Percentiles rank a stretch among this genome's conserved stretches.
Conservation (phyloP, 2,113 vertebrate genomes). For the Chitala chitala region DNA sequence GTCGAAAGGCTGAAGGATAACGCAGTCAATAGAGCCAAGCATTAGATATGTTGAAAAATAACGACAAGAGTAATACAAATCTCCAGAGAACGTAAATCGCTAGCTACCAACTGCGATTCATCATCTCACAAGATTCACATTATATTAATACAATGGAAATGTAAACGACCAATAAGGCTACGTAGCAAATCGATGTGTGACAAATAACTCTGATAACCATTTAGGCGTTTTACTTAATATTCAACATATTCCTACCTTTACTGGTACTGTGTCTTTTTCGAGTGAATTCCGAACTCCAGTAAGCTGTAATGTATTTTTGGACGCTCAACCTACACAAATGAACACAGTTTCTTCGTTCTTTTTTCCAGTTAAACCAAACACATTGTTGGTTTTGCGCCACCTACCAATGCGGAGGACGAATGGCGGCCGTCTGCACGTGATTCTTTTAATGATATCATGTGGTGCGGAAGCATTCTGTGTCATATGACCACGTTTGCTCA, state of each 20-base stretch:
- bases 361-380: not conserved
- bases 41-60: not conserved
- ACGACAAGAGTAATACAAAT: not conserved
- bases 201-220: not conserved
- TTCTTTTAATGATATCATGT: too few relatives aligned
- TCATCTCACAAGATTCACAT: not conserved
- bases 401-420: not conserved
- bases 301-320: not conserved
- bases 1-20: not conserved
- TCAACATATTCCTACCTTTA: conserved; percentile 7
- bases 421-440: not conserved
- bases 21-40: not conserved
- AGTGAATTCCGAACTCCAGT: not conserved
- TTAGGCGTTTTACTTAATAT: not conserved
- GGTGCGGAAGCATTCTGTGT: not conserved
- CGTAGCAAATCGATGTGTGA: not conserved
- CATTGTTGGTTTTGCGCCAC: not conserved
- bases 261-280: not conserved
- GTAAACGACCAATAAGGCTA: not conserved
- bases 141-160: too few relatives aligned
- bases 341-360: not conserved
- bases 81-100: not conserved
- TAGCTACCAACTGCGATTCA: too few relatives aligned
- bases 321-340: not conserved
- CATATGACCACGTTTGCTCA: not conserved